Evolutionary conservation across 2,888 invertebrate genomes (phyloP), one percentile per base, ranked within the genome.

Genomic region (Spatulosminthurus flaviceps): DNA sequence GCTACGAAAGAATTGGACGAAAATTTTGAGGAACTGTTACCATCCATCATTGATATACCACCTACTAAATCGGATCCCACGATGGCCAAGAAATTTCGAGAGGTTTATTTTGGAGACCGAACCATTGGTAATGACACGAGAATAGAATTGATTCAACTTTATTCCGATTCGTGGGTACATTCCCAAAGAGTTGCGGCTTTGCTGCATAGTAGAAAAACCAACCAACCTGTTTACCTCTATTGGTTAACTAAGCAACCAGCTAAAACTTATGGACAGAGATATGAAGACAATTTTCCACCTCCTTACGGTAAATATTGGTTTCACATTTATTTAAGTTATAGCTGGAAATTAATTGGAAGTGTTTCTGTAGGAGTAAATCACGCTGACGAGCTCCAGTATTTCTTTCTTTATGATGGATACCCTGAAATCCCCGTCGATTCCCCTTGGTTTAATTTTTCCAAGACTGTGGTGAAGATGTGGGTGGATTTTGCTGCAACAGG

Each of bases 221-320:
- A n/a, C 7, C 16, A 41, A 16, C 73, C 73, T 5, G 73, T 73
- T n/a, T 79, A 73, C 28, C 41, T 79, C 13, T 73, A 73, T 22
- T 67, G 67, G 73, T 0, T 73, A 0, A 16, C 64, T 0, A 79
- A 79, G 67, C 51, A 66, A 9, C 66, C 78, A 0, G 61, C 42
- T 0, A 41, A 26, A 43, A 73, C 73, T 43, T 79, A 79, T 42
- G 66, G 41, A 0, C n/a, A 72, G 26, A 24, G 21, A 0, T 13
- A 26, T n/a, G 21, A 64, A 11, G 21, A 66, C 4, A 28, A 13
- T 22, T 79, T 73, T 42, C 72, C 72, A 4, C 78, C 78, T 11
- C 78, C 78, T 9, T 78, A 78, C 24, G 71, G 78, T 78, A 71
- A 34, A n/a, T n/a, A n/a, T n/a, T n/a, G n/a, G n/a, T n/a, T n/a